phyloP scores from a whole-genome alignment of 2,888 invertebrate genomes.

The Patella depressa region DNA sequence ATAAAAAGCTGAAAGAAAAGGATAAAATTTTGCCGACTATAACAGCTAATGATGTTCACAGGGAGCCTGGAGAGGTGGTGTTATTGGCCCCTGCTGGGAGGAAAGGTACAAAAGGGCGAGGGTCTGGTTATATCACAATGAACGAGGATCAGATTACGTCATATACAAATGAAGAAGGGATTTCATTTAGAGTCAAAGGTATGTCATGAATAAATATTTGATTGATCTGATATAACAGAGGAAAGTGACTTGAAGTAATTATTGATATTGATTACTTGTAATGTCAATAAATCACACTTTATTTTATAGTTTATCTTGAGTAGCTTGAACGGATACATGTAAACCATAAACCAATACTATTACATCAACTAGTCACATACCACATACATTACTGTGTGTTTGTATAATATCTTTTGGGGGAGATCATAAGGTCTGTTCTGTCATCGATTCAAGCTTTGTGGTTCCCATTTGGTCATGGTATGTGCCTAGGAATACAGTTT shows the following conservation, averaged over 20 bases:
- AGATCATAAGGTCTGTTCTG: too few relatives aligned
- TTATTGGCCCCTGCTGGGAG: not conserved
- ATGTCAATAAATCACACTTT: too few relatives aligned
- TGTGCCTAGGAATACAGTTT: too few relatives aligned
- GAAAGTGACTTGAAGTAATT: not conserved
- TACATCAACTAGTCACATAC: not conserved
- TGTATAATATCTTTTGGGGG: too few relatives aligned
- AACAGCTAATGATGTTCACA: constrained; percentile 1
- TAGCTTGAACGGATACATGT: too few relatives aligned
- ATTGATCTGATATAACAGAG: constrained; percentile 2
- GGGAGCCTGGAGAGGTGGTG: not conserved
- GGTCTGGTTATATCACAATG: constrained; percentile 42
- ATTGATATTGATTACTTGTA: not conserved
- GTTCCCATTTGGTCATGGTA: too few relatives aligned
- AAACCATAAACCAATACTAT: not conserved
- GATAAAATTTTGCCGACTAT: not conserved
- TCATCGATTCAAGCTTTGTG: too few relatives aligned
- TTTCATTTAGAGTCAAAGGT: constrained; percentile 41
- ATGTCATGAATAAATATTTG: constrained; percentile 7
- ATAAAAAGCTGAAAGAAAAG: not conserved
- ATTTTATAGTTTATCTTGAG: too few relatives aligned
- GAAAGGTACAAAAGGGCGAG: constrained; percentile 28
- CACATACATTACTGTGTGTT: too few relatives aligned
- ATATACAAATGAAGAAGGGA: constrained; percentile 42
- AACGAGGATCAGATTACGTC: constrained; percentile 46